Evolutionary conservation across 2,888 invertebrate genomes (phyloP).

Genomic region (Danaus chrysippus): DNA sequence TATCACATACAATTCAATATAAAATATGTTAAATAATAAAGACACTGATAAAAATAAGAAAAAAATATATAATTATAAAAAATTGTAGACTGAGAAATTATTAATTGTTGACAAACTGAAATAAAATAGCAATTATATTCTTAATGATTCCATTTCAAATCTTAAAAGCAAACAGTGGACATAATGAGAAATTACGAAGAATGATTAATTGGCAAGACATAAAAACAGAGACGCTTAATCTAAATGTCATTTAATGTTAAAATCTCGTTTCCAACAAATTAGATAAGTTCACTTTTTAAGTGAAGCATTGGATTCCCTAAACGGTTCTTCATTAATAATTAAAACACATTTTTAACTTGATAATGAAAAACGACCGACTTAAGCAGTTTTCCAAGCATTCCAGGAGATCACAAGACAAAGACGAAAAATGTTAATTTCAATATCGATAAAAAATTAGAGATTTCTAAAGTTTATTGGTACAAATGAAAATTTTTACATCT

Average conservation of each 20-base stretch:
- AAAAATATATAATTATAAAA: too few relatives aligned
- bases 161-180: slow-evolving; percentile 20
- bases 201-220: slow-evolving; percentile 62
- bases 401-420: too few relatives aligned
- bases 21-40: too few relatives aligned
- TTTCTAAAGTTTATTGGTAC: too few relatives aligned
- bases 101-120: slow-evolving; percentile 8
- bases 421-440: too few relatives aligned
- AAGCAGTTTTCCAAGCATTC: too few relatives aligned
- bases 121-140: slow-evolving; percentile 11
- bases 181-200: slow-evolving; percentile 33
- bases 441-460: too few relatives aligned
- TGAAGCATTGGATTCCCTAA: slow-evolving; percentile 35
- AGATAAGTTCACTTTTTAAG: slow-evolving; percentile 46
- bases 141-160: slow-evolving; percentile 13
- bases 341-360: slow-evolving; percentile 19
- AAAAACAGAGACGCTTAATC: slow-evolving; percentile 53
- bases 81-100: not conserved
- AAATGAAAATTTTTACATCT: too few relatives aligned
- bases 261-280: slow-evolving; percentile 47
- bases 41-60: too few relatives aligned
- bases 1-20: too few relatives aligned
- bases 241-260: slow-evolving; percentile 48
- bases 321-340: slow-evolving; percentile 20
- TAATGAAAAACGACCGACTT: not conserved